Base-by-base conservation (phyloP, 2,888 invertebrate species). In the Phyllotreta cruciferae region DNA sequence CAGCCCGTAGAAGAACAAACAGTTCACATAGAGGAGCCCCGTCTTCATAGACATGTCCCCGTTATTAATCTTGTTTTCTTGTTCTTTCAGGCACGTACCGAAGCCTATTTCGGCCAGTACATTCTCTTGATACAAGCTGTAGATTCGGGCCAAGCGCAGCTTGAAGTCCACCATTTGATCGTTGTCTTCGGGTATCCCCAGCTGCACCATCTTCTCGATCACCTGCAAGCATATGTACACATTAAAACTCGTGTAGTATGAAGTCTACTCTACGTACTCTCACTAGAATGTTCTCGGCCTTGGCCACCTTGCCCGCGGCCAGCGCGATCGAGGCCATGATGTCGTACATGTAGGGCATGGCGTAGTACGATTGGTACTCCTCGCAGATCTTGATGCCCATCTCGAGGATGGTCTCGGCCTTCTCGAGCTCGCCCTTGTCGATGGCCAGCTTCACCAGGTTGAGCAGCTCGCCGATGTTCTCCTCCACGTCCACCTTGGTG, bases 1-100 rank as follows among this genome's bases (percentile, higher is more conserved):
- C 4, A 82, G 77, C 0, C 81, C 83, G 66, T 83, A 83, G 82
- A 83, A 83, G 66, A 82, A 83, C 8, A 83, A 70, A 5, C 79
- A 75, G 66, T 82, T 82, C 0, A 83, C 74, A 66, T 82, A 83
- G 3, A 83, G 72, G 67, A 79, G 72, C 11, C 81, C 81, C 0
- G 82, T 81, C 69, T 78, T 78, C 1, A 81, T 81, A 34, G 80
- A 78, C 1, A 75, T 72, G 54, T 79, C 78, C 2, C 81, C 82
- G 24, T 74, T 69, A 3, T 70, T 60, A 35, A 82, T 77, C 73
- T 83, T 83, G 2, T 66, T 63, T 65, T 80, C 77, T 69, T 82
- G 82, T 3, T 74, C 71, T 5, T 74, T 69, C 36, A 83, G 72
- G 66, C 83, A 83, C 36, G 78, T 78, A 64, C 77, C 77, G 67